Conservation (phyloP, 30 jellyfish, hydroid and myxozoan genomes). For the Aurelia aurita region DNA sequence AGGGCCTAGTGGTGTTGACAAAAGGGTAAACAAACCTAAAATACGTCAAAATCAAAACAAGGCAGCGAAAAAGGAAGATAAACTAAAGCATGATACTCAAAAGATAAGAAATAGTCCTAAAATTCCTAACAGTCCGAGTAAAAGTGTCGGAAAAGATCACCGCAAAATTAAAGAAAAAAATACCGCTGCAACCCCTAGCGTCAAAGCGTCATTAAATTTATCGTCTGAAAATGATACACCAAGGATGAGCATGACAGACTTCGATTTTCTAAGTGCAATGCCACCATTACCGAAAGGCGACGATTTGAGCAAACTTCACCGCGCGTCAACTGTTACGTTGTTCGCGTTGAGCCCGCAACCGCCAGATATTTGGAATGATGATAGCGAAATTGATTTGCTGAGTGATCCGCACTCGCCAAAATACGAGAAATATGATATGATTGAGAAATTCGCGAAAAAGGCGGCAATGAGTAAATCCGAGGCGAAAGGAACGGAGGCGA, state of each 20-base stretch:
- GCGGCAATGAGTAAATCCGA: neutral
- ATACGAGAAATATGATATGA: neutral
- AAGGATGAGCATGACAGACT: constrained; percentile 64
- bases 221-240: constrained; percentile 40
- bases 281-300: constrained; percentile 94
- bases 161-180: neutral
- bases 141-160: neutral
- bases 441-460: too few species aligned
- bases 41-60: neutral
- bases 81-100: neutral
- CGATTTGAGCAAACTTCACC: constrained; percentile 73
- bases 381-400: constrained; percentile 65
- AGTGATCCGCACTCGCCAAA: neutral
- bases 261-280: constrained; percentile 83
- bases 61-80: neutral
- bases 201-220: neutral
- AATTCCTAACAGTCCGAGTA: neutral
- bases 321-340: constrained; percentile 86
- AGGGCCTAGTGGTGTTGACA: neutral
- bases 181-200: neutral
- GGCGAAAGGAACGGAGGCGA: neutral
- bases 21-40: neutral
- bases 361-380: constrained; percentile 89
- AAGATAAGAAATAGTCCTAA: neutral
- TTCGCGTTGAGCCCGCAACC: constrained; percentile 86